Conservation (phyloP, 1,140 invertebrate species). For the Anthonomus grandis region DNA sequence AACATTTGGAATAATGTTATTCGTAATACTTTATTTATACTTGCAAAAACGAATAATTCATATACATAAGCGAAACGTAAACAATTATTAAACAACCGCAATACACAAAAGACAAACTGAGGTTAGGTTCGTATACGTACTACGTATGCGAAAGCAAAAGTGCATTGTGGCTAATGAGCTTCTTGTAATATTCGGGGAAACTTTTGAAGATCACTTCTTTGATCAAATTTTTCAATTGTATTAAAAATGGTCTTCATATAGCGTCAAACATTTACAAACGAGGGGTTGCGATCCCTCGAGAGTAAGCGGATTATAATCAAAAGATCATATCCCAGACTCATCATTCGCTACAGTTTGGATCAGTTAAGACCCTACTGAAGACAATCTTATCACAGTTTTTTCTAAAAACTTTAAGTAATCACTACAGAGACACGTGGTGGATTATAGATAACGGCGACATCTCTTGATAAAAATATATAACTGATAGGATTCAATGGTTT, state of each 20-base stretch:
- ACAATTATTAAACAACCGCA: too few species aligned
- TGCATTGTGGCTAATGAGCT: too few species aligned
- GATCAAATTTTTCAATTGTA: too few species aligned
- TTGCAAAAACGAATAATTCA: too few species aligned
- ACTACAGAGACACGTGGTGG: not conserved
- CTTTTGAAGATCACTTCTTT: too few species aligned
- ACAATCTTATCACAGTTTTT: slow-evolving; percentile 12
- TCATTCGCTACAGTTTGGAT: slow-evolving; percentile 38
- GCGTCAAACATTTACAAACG: slow-evolving; percentile 31
- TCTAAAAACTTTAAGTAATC: not conserved
- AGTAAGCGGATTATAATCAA: slow-evolving; percentile 35
- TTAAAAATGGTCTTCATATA: slow-evolving; percentile 17
- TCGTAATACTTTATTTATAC: too few species aligned
- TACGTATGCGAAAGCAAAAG: too few species aligned
- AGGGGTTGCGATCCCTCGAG: slow-evolving; percentile 30
- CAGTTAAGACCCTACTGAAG: slow-evolving; percentile 40
- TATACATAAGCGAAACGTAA: too few species aligned
- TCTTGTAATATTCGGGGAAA: too few species aligned
- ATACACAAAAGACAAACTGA: too few species aligned
- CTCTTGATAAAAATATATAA: not conserved
- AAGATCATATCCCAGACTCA: slow-evolving; percentile 34
- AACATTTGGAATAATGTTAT: too few species aligned
- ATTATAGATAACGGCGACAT: slow-evolving; percentile 6
- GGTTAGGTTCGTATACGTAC: too few species aligned
- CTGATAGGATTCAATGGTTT: not conserved